phyloP scores from a whole-genome alignment of 2,797 vertebrate species.

The Sebastes hubbsi region DNA sequence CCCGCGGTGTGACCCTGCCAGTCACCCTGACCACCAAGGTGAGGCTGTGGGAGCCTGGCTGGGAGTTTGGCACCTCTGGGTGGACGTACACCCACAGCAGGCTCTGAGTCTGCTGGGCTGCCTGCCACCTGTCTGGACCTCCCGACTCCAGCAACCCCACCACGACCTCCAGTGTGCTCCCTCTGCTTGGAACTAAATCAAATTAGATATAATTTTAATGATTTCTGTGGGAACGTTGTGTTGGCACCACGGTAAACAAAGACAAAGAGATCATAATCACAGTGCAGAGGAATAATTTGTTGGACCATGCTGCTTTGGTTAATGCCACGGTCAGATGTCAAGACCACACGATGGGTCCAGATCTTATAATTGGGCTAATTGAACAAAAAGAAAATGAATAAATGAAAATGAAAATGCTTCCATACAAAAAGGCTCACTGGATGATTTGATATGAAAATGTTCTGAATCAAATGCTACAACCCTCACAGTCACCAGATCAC shows the following conservation, averaged over 20 bases:
- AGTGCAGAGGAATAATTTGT: not conserved
- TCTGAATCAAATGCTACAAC: not conserved
- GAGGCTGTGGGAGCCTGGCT: conserved; percentile 71
- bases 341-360: too few species aligned
- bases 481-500: not conserved
- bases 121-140: conserved; percentile 79
- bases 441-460: not conserved
- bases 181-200: not conserved
- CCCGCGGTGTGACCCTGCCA: conserved; percentile 47
- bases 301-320: not conserved
- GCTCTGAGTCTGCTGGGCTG: conserved; percentile 63
- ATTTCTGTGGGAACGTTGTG: not conserved
- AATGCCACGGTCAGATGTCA: not conserved
- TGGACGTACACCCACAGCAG: conserved; percentile 70
- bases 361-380: not conserved
- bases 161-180: conserved; percentile 37
- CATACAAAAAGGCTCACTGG: not conserved
- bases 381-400: not conserved
- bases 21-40: conserved; percentile 37
- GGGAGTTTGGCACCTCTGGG: conserved; percentile 79
- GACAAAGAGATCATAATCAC: not conserved
- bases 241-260: not conserved
- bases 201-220: not conserved
- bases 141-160: conserved; percentile 43
- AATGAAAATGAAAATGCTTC: not conserved